Evolutionary conservation across 2,113 vertebrate genomes (phyloP), one percentile per base, ranked within the genome.

Genomic region (Paralichthys olivaceus): DNA sequence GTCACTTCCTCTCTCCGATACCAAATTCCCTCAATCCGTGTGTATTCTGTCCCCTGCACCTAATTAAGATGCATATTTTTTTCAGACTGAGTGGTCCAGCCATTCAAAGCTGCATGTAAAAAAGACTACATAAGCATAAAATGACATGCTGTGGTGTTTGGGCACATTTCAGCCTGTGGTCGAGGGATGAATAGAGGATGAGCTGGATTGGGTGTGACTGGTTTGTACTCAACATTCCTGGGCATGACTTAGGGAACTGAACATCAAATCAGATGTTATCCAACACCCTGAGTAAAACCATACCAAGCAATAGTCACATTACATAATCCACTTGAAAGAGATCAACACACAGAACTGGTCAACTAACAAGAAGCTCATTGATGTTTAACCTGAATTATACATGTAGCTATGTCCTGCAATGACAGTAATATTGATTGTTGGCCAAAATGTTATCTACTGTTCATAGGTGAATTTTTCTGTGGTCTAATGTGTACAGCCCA

Each of bases 51-150:
- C 70, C 83, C 73, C 58, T 74, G 79, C 66, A 71, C 61, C 78
- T 80, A 63, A 79, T 86, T 79, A 76, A 58, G 72, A 40, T 63
- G 29, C 61, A 23, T 75, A 34, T 43, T 56, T 75, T 79, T 81
- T 79, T 78, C 67, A 72, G 54, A 32, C 53, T 71, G 49, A 65
- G 40, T 47, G n/a, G 54, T 67, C 55, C 26, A 47, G 61, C 62
- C 63, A 69, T 73, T 78, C n/a, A 79, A 64, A 80, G 56, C 56
- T 6, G 2, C 67, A 70, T 43, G 37, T 75, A 81, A 81, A 77
- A 86, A 79, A 84, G 90, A 89, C 78, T 63, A 25, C 49, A 70
- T 72, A 58, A 72, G 72, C 75, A 81, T 77, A 75, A 76, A 84
- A 78, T 89, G 74, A 77, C 80, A 61, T n/a, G 8, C 43, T 53